These are phyloP conservation scores for Limnephilus marmoratus DNA, from an alignment of 2,888 invertebrate species.

Conservation along the genomic window DNA sequence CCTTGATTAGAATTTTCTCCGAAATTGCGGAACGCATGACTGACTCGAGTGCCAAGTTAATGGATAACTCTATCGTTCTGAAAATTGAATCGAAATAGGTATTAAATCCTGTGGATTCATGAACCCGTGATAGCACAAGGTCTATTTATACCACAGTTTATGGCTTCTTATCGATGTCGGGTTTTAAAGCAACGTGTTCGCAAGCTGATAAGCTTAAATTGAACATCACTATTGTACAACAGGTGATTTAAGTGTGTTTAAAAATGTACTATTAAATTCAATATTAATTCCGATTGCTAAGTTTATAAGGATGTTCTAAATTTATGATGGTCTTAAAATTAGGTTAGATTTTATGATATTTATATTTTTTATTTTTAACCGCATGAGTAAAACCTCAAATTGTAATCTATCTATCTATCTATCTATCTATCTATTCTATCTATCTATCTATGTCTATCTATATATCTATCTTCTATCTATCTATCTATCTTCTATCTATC, in stretches of 20 bases:
- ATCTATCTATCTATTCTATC: too few relatives aligned
- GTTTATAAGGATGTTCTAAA: too few relatives aligned
- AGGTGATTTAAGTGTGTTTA: background rate
- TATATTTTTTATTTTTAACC: too few relatives aligned
- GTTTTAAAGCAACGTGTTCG: background rate
- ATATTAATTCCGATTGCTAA: too few relatives aligned
- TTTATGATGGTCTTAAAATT: too few relatives aligned
- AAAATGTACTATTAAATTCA: background rate
- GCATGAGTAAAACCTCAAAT: too few relatives aligned
- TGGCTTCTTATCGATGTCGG: background rate
- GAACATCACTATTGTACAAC: background rate
- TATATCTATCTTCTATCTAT: too few relatives aligned
- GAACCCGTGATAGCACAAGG: background rate
- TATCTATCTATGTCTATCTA: too few relatives aligned
- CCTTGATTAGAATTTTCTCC: background rate
- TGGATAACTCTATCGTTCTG: background rate
- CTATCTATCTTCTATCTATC: too few relatives aligned
- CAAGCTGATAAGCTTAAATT: background rate
- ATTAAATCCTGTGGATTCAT: background rate
- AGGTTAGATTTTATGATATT: too few relatives aligned
- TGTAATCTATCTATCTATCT: too few relatives aligned
- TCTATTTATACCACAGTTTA: background rate
- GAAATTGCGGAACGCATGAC: background rate
- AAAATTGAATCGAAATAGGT: background rate
- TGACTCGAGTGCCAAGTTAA: background rate